A percentile compares a stretch with the other conserved stretches of the same genome.
Evolutionary conservation across 2,113 vertebrate genomes (phyloP).

Genomic region (Grantiella picta): DNA sequence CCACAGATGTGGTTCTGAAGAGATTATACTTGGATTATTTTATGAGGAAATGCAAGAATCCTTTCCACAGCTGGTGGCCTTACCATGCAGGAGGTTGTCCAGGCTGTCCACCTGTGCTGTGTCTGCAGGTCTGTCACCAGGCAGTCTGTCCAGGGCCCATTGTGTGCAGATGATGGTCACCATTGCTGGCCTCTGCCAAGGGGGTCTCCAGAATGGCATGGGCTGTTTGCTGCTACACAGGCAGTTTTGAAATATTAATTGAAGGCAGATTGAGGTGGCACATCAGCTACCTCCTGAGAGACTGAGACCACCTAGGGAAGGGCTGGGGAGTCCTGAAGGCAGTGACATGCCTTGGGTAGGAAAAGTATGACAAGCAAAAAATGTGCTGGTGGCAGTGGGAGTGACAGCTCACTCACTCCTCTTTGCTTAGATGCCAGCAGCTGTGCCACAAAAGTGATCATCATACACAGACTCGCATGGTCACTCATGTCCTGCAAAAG

Average conservation of each 20-base stretch:
- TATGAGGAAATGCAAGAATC: not conserved
- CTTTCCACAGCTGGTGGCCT: not conserved
- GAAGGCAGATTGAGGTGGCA: not conserved
- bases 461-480: fast-evolving
- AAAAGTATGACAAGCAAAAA: not conserved
- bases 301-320: not conserved
- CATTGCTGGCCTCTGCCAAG: not conserved
- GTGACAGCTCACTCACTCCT: not conserved
- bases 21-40: not conserved
- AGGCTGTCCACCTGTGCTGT: not conserved
- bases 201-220: not conserved
- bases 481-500: not conserved
- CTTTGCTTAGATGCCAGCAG: not conserved
- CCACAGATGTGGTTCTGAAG: not conserved
- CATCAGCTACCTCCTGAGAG: not conserved
- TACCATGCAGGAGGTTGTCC: not conserved
- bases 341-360: not conserved
- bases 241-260: not conserved
- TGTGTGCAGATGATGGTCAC: not conserved
- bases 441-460: not conserved
- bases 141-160: not conserved
- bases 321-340: not conserved
- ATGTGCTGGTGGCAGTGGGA: not conserved
- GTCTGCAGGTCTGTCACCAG: not conserved
- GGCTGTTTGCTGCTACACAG: not conserved